Percentiles rank a stretch among this genome's conserved stretches.
Conservation (phyloP, 2,888 invertebrate species). For the Tuta absoluta region DNA sequence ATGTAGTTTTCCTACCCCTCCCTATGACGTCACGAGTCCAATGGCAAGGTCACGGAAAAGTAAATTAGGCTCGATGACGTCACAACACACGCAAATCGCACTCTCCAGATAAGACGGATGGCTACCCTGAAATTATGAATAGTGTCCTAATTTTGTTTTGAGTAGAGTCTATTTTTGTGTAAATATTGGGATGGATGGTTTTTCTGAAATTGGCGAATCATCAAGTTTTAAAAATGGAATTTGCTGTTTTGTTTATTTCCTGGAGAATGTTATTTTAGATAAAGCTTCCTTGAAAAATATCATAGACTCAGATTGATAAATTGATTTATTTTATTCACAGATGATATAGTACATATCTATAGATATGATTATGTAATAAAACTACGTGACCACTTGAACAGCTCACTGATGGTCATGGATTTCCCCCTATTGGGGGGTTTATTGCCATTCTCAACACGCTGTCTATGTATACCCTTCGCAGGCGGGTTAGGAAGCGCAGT, state of each 20-base stretch:
- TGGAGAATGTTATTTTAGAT: background rate
- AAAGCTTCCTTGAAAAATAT: background rate
- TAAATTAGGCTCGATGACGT: constrained; percentile 10
- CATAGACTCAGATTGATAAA: too few relatives aligned
- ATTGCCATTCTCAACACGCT: too few relatives aligned
- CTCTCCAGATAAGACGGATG: background rate
- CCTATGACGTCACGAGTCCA: constrained; percentile 1
- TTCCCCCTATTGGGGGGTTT: too few relatives aligned
- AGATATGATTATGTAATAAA: too few relatives aligned
- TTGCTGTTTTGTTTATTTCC: background rate
- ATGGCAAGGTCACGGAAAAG: constrained; percentile 15
- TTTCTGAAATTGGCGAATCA: background rate
- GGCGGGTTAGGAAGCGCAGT: too few relatives aligned
- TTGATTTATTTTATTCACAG: too few relatives aligned
- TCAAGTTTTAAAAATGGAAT: constrained; percentile 2
- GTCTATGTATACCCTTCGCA: too few relatives aligned
- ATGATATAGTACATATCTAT: too few relatives aligned
- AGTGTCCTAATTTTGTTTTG: background rate
- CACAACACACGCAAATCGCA: background rate
- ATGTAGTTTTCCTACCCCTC: background rate
- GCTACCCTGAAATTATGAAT: background rate
- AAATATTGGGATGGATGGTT: background rate
- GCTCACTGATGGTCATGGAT: too few relatives aligned
- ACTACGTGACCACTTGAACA: too few relatives aligned
- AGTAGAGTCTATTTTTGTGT: background rate